Base-by-base conservation (phyloP, 2,888 invertebrate genomes). In the Drosophila peninsularis region DNA sequence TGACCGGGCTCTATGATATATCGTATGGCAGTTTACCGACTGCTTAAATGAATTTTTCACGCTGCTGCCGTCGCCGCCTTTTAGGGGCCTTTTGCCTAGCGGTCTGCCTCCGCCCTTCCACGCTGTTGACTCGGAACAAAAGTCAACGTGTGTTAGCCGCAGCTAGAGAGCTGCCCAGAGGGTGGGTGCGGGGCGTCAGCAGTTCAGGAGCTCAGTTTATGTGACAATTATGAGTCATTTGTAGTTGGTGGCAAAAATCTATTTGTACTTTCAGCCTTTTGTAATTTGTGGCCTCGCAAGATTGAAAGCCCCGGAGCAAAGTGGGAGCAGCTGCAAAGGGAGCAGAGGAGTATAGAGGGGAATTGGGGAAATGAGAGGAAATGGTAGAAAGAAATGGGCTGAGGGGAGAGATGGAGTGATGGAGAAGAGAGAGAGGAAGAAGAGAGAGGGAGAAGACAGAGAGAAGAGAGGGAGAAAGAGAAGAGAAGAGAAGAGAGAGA, bases 41-140 rank as follows among this genome's bases (percentile, higher is more conserved):
- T 82, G 88, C 88, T 82, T 89, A 89, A 89, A 89, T 83, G 88
- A 87, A 87, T 83, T 83, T 82, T 89, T 89, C 85, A 84, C 78
- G 75, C 78, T 64, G 39, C 54, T 52, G 47, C 52, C 52, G 52
- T 44, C 58, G 47, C 52, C 52, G 52, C 47, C 58, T 44, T 39
- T 30, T 44, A n/a, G 30, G 45, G 39, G 14, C 34, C 68, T 32
- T 54, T 44, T 36, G 42, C 37, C n/a, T 41, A 50, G 53, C 21
- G 34, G 30, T 57, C 54, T 63, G 53, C 45, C 60, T 62, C 50
- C 55, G 68, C 62, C 82, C 65, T 87, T 84, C 79, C 78, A 78
- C 62, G 50, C 71, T 74, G 82, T 87, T 89, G 88, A 87, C 88
- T 89, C 78, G 62, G 69, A 87, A 80, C 88, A 81, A 89, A 89